These are phyloP conservation scores for Hippopotamus amphibius DNA, from an alignment of 2,113 vertebrate species.

Conservation along the genomic window DNA sequence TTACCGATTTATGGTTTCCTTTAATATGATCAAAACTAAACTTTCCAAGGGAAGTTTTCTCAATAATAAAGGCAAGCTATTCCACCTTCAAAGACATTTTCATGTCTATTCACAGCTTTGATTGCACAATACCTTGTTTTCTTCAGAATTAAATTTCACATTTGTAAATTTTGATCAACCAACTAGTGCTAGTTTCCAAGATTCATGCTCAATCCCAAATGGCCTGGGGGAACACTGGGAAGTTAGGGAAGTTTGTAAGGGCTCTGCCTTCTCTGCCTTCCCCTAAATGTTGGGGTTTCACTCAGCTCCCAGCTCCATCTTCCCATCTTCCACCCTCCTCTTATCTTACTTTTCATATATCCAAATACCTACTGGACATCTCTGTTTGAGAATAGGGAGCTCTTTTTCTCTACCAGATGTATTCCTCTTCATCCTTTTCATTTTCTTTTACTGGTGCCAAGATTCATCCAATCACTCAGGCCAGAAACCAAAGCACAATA, in stretches of 20 bases:
- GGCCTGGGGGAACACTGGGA: not conserved
- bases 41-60: conserved; percentile 33
- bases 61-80: conserved; percentile 52
- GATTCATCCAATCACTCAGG: not conserved
- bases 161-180: conserved; percentile 38
- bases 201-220: not conserved
- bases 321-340: not conserved
- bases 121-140: not conserved
- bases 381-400: not conserved
- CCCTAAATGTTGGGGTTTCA: not conserved
- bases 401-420: not conserved
- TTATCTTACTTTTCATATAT: not conserved
- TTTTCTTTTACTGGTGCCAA: conserved; percentile 2
- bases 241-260: not conserved
- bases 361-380: not conserved
- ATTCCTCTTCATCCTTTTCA: not conserved
- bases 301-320: not conserved
- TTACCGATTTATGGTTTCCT: conserved; percentile 57
- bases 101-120: conserved; percentile 17
- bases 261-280: not conserved
- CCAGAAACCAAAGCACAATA: not conserved
- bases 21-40: conserved; percentile 61
- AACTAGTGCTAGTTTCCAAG: not conserved
- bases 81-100: conserved; percentile 53
- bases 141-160: conserved; percentile 48